Percentiles rank a stretch among this genome's conserved stretches.
Evolutionary conservation across 2,888 invertebrate genomes (phyloP).

Genomic region (Galerucella calmariensis): DNA sequence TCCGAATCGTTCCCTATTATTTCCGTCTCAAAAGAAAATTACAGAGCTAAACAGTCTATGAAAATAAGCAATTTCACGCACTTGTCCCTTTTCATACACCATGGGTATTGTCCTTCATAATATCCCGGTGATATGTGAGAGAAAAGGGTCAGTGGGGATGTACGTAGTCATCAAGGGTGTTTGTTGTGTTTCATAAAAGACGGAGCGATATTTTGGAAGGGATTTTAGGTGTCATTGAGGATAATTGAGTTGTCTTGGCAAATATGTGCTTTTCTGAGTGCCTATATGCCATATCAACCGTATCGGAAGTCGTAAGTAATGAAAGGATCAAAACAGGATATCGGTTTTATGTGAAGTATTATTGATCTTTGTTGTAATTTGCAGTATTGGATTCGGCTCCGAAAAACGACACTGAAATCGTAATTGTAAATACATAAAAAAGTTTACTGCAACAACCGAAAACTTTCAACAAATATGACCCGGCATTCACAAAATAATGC

Average conservation of each 20-base stretch:
- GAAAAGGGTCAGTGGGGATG: slow-evolving; percentile 24
- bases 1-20: not conserved
- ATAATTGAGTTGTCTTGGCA: slow-evolving; percentile 35
- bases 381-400: not conserved
- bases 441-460: not conserved
- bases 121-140: slow-evolving; percentile 12
- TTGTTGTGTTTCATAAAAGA: slow-evolving; percentile 30
- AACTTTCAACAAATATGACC: not conserved
- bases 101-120: slow-evolving; percentile 7
- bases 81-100: not conserved
- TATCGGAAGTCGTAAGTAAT: slow-evolving; percentile 29
- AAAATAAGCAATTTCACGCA: not conserved
- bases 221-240: slow-evolving; percentile 32
- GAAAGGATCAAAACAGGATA: slow-evolving; percentile 23
- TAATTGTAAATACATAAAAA: too few relatives aligned
- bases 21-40: not conserved
- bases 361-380: not conserved
- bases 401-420: too few relatives aligned
- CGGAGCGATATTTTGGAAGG: slow-evolving; percentile 26
- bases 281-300: slow-evolving; percentile 26
- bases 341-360: slow-evolving; percentile 6
- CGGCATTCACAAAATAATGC: not conserved
- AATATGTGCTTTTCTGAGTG: slow-evolving; percentile 42
- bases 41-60: not conserved
- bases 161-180: slow-evolving; percentile 27